Percentiles rank a stretch among this genome's conserved stretches.
Conservation (phyloP, 2,888 invertebrate species). For the Leucozona laternaria region DNA sequence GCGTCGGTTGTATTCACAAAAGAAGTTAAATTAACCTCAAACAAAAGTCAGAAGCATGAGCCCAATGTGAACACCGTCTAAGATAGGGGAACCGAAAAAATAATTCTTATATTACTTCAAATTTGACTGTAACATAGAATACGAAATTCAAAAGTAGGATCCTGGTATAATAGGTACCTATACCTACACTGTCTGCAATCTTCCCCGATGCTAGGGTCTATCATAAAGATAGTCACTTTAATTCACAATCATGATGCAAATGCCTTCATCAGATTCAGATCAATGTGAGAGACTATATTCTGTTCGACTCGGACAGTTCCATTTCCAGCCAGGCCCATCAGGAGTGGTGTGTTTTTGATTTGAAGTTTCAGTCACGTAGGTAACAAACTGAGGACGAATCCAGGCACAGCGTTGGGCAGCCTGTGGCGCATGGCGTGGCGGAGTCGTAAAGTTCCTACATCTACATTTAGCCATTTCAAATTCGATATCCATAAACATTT, state of each 20-base stretch:
- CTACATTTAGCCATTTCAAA: slow-evolving; percentile 35
- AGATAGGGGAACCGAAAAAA: no score
- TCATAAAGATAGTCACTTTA: slow-evolving; percentile 58
- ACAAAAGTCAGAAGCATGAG: no score
- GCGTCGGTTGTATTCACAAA: no score
- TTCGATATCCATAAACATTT: slow-evolving; percentile 62
- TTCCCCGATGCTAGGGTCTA: slow-evolving; percentile 14
- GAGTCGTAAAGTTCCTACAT: slow-evolving; percentile 5
- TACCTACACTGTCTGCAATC: neutral
- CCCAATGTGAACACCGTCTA: no score
- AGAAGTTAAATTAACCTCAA: no score
- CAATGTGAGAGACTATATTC: slow-evolving; percentile 57
- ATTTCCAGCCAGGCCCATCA: neutral
- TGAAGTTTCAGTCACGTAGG: slow-evolving; percentile 72
- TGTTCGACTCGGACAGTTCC: neutral
- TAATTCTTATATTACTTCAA: no score
- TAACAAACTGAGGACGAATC: slow-evolving; percentile 16
- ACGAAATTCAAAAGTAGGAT: neutral
- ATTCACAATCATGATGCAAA: slow-evolving; percentile 71
- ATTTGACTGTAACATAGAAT: no score
- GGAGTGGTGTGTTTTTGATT: slow-evolving; percentile 50
- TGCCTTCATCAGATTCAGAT: slow-evolving; percentile 74
- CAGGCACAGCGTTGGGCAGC: neutral
- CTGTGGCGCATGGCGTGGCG: neutral
- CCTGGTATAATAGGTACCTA: neutral